Evolutionary conservation across 2,113 vertebrate species (phyloP).

Genomic region (Dipodomys ordii): DNA sequence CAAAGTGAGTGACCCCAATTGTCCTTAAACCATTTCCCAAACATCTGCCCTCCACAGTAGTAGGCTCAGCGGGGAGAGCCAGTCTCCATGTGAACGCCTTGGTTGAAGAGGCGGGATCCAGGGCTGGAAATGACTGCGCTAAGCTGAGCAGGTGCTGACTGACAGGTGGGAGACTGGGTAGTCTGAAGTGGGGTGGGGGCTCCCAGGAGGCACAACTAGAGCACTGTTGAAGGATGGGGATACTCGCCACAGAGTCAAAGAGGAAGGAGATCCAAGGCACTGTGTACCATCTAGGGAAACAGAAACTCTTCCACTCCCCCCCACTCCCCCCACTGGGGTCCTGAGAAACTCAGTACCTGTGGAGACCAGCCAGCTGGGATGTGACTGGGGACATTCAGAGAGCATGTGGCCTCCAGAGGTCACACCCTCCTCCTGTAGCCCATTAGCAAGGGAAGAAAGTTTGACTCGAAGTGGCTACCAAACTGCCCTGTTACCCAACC

Average conservation of each 20-base stretch:
- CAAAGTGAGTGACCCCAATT: not conserved
- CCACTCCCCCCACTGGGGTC: not conserved
- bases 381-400: not conserved
- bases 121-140: not conserved
- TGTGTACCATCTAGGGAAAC: not conserved
- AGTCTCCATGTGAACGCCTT: fast-evolving
- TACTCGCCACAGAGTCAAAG: not conserved
- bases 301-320: not conserved
- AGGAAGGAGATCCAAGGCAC: not conserved
- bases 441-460: not conserved
- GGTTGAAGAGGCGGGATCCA: not conserved
- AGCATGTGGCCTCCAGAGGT: not conserved
- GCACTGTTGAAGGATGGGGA: not conserved
- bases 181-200: not conserved
- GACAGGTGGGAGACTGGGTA: not conserved
- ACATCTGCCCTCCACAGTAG: not conserved
- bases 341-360: not conserved
- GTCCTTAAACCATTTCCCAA: not conserved
- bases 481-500: not conserved
- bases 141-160: not conserved
- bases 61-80: not conserved
- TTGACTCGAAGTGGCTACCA: not conserved
- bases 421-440: not conserved
- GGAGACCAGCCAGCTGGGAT: fast-evolving
- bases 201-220: not conserved